These are phyloP conservation scores for Neelides folsomi DNA, from an alignment of 2,888 invertebrate genomes.

Conservation along the genomic window DNA sequence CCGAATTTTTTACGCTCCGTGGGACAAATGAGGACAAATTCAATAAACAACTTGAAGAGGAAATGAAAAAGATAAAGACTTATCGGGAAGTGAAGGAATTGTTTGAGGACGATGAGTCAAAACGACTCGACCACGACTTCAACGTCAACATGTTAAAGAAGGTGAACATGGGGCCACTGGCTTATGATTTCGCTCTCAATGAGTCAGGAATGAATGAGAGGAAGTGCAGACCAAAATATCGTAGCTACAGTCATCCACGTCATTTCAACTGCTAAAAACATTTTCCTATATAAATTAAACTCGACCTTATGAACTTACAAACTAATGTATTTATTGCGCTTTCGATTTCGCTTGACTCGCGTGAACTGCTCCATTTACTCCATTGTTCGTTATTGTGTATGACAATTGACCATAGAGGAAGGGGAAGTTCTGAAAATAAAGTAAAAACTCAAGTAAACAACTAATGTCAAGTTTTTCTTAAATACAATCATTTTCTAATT, in stretches of 20 bases:
- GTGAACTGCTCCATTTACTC: not conserved
- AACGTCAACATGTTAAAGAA: no score
- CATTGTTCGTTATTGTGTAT: not conserved
- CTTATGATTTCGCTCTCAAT: no score
- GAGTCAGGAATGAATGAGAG: no score
- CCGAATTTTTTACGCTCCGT: slow-evolving; percentile 16
- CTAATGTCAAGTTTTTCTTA: no score
- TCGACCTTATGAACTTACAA: not conserved
- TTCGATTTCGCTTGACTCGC: not conserved
- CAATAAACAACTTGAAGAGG: slow-evolving; percentile 6
- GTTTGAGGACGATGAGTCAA: no score
- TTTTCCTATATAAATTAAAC: no score
- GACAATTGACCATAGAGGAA: slow-evolving; percentile 2
- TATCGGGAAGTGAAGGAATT: slow-evolving; percentile 6
- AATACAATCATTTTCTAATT: no score
- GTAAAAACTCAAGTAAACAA: not conserved
- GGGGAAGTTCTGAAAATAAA: slow-evolving; percentile 8
- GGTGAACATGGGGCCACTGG: no score
- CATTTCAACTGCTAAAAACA: no score
- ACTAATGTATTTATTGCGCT: slow-evolving; percentile 1
- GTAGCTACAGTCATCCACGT: no score
- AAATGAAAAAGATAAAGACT: slow-evolving; percentile 10
- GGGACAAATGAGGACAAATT: slow-evolving; percentile 2
- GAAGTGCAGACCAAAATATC: no score
- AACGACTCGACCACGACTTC: no score